phyloP scores from a whole-genome alignment of 1,140 invertebrate species.

The Caenorhabditis latens region DNA sequence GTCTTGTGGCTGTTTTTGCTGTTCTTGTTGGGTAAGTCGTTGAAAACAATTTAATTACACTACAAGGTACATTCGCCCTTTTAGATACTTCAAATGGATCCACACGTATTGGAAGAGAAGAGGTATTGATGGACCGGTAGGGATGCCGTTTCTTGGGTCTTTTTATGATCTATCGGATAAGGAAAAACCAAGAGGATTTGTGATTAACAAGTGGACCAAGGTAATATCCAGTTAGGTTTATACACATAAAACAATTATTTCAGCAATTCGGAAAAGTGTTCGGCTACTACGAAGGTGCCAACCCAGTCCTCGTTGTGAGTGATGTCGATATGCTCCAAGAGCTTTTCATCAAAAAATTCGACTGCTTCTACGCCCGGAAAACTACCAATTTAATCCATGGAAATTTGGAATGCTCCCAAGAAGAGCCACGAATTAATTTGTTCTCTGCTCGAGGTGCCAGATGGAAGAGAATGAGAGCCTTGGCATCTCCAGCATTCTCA shows the following conservation, averaged over 20 bases:
- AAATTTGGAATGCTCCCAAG: constrained; percentile 1
- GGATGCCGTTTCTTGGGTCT: background rate
- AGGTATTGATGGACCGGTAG: background rate
- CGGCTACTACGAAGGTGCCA: constrained; percentile 23
- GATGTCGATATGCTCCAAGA: constrained; percentile 41
- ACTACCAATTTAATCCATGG: background rate
- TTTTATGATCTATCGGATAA: constrained; percentile 7
- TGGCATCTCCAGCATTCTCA: constrained; percentile 8
- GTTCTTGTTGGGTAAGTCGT: background rate
- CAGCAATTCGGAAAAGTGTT: constrained; percentile 20
- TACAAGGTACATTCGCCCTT: background rate
- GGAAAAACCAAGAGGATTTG: constrained; percentile 6
- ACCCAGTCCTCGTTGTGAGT: background rate
- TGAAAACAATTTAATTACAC: background rate
- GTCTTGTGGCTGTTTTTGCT: background rate
- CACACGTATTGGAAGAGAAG: constrained; percentile 21
- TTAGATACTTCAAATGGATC: constrained; percentile 37
- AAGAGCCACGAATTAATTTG: constrained; percentile 13
- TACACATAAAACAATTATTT: background rate
- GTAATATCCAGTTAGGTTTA: background rate
- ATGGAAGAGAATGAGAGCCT: constrained; percentile 54
- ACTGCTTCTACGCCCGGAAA: constrained; percentile 33
- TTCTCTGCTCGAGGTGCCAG: constrained; percentile 8
- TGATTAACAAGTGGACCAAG: constrained; percentile 5
- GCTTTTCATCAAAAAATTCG: constrained; percentile 41